Conservation (phyloP, 2,113 vertebrate genomes). For the Gallinago jamesoni region DNA sequence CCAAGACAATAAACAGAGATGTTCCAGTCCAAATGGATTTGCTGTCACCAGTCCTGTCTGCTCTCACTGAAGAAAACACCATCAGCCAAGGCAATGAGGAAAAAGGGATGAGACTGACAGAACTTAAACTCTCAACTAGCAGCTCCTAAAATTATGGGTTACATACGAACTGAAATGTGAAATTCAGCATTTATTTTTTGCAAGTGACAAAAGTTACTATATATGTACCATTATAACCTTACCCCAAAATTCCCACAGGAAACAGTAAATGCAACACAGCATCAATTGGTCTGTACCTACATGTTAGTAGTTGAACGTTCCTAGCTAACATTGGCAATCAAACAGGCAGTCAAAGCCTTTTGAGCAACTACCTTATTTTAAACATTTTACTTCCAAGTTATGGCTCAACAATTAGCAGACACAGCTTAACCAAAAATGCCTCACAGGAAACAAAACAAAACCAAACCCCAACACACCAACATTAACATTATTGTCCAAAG, state of each 20-base stretch:
- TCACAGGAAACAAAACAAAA: background rate
- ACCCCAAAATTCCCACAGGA: background rate
- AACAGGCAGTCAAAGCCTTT: background rate
- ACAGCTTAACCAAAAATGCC: background rate
- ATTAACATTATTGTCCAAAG: constrained; percentile 4
- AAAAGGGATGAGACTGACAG: background rate
- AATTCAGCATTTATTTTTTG: background rate
- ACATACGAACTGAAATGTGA: background rate
- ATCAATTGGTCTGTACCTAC: background rate
- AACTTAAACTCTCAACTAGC: background rate
- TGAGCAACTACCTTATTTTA: background rate
- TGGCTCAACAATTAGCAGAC: background rate
- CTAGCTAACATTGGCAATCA: background rate
- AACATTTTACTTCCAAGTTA: background rate
- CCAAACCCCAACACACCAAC: background rate
- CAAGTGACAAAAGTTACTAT: background rate
- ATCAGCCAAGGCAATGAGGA: background rate
- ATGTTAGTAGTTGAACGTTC: background rate
- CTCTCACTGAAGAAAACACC: background rate
- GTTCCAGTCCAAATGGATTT: background rate
- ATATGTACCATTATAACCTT: background rate
- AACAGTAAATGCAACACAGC: background rate
- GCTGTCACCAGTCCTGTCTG: background rate
- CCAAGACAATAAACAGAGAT: background rate
- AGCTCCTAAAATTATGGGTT: background rate